Evolutionary conservation across 2,113 vertebrate genomes (phyloP), one percentile per base, ranked within the genome.

Genomic region (Microtus ochrogaster): DNA sequence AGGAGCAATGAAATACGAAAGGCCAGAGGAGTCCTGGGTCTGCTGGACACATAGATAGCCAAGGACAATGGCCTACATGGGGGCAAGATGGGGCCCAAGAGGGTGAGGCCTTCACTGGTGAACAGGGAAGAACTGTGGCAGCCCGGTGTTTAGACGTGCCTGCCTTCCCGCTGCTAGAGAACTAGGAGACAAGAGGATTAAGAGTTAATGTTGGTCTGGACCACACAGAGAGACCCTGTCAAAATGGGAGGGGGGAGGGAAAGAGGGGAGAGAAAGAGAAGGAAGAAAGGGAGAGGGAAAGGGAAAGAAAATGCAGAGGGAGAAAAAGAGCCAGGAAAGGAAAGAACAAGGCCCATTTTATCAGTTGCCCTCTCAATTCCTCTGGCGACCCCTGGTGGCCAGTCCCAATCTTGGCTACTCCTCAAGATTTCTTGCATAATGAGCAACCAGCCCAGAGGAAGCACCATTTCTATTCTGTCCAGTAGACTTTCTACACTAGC

Each of bases 301-400:
- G 10, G 2, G 5, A 16, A 7, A 3, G 21, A 19, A 49, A 33
- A 36, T 3, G 39, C 3, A 9, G 11, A n/a, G 5, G 13, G 28
- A 36, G 14, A 36, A 12, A 33, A 12, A n/a, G 4, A 21, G 6
- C 58, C 17, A 3, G 10, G 11, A 66, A 47, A 33, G 3, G 7
- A 89, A 74, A 74, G n/a, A 33, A 39, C 14, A 7, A 61, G 47
- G 26, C 9, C 9, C 21, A 28, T 58, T 91, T 3, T 1, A 55
- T 7, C 21, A 90, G 11, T 41, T 0, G n/a, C 63, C 83, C 96
- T 93, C 5, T 5, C 86, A 97, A 65, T 97, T 98, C 97, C 98
- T 98, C 91, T 96, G 88, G 96, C 97, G 98, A 98, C 98, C 98
- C 81, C 98, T 98, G 96, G 98, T 98, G 98, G 98, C 74, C 79